phyloP scores from a whole-genome alignment of 2,113 vertebrate genomes.

The Ailurus styani region DNA sequence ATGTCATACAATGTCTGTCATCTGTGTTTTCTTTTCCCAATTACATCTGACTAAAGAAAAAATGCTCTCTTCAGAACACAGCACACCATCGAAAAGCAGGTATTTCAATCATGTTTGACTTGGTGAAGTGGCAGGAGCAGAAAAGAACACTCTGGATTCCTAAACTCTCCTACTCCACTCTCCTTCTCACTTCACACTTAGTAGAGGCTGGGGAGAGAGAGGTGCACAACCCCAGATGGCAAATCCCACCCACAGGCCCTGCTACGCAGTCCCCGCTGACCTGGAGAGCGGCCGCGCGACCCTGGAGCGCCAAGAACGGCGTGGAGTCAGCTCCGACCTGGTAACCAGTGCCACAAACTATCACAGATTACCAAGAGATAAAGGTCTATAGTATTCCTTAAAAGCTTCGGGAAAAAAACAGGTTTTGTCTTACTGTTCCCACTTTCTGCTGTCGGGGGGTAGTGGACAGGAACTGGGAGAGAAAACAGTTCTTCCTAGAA shows the following conservation, averaged over 20 bases:
- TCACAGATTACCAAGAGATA: neutral
- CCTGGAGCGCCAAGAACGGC: neutral
- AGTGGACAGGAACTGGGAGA: neutral
- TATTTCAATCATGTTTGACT: neutral
- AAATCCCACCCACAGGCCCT: neutral
- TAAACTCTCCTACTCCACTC: neutral
- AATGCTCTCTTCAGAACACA: neutral
- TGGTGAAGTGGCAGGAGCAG: neutral
- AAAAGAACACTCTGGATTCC: constrained; percentile 33
- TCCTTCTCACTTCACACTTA: neutral
- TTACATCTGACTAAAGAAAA: constrained; percentile 7
- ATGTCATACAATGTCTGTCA: neutral
- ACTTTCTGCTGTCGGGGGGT: neutral
- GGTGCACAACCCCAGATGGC: neutral
- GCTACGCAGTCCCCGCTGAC: neutral
- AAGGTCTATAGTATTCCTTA: neutral
- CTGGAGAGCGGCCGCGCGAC: neutral
- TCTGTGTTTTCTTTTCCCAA: neutral
- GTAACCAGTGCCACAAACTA: neutral
- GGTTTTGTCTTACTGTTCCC: neutral
- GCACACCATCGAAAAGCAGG: neutral
- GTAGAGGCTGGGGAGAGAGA: neutral
- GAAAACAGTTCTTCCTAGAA: neutral
- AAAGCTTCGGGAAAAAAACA: neutral
- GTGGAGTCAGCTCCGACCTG: neutral